A percentile compares a stretch with the other conserved stretches of the same genome.
Evolutionary conservation across 2,888 invertebrate species (phyloP).

Genomic region (Apodemia hepburni): DNA sequence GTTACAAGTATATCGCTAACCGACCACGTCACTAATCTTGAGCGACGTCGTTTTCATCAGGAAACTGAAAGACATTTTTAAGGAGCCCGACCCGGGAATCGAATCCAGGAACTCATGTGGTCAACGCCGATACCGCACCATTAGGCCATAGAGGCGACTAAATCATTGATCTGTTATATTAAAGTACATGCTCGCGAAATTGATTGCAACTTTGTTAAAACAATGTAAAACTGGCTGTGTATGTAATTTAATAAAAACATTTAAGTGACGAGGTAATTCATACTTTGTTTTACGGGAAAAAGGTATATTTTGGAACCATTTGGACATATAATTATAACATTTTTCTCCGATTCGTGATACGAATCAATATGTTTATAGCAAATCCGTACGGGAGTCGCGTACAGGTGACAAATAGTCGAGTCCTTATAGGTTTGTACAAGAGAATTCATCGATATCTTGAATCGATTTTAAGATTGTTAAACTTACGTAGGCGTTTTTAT

Average conservation of each 20-base stretch:
- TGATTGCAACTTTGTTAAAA: conserved; percentile 67
- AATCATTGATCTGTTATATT: neutral
- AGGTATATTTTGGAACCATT: neutral
- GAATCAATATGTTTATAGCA: conserved; percentile 70
- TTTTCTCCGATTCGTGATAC: conserved; percentile 41
- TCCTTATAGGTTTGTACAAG: conserved; percentile 57
- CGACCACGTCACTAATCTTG: too few species aligned
- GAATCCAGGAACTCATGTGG: too few species aligned
- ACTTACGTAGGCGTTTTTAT: too few species aligned
- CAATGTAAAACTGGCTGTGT: conserved; percentile 45
- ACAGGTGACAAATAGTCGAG: conserved; percentile 78
- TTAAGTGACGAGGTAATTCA: neutral
- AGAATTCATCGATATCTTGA: conserved; percentile 70
- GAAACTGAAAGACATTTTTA: too few species aligned
- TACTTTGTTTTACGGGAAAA: neutral
- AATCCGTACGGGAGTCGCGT: conserved; percentile 74
- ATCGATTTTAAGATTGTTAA: neutral
- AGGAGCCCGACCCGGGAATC: too few species aligned
- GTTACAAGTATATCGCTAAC: too few species aligned
- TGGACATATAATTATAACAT: neutral
- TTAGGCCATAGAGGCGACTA: too few species aligned
- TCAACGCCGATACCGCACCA: too few species aligned
- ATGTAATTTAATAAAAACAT: neutral
- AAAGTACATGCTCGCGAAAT: conserved; percentile 50
- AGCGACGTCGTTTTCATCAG: too few species aligned